phyloP scores from a whole-genome alignment of 2,888 invertebrate species.

The Venusia cambrica region DNA sequence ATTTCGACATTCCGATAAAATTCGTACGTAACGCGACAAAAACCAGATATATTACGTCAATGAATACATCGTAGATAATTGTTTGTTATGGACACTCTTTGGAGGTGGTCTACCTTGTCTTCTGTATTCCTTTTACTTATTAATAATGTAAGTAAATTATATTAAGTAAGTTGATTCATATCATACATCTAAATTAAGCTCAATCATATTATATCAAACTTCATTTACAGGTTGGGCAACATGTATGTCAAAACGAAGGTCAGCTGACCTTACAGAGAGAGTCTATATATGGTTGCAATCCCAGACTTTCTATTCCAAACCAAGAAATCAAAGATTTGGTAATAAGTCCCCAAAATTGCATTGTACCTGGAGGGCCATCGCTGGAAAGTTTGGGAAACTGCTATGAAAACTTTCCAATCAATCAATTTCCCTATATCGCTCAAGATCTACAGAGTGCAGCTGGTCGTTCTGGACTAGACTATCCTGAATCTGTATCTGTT shows the following conservation, averaged over 20 bases:
- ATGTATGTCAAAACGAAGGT: slow-evolving; percentile 22
- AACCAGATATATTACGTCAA: slow-evolving; percentile 54
- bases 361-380: slow-evolving; percentile 1
- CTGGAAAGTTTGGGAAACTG: too few species aligned
- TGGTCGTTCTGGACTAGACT: neutral
- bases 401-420: too few species aligned
- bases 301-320: slow-evolving; percentile 4
- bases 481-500: neutral
- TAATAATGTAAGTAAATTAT: slow-evolving; percentile 43
- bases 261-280: slow-evolving; percentile 19
- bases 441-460: neutral
- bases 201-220: too few species aligned
- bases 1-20: slow-evolving; percentile 48
- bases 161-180: too few species aligned
- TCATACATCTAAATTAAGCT: too few species aligned
- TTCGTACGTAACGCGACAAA: slow-evolving; percentile 36
- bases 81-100: slow-evolving; percentile 49
- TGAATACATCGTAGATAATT: slow-evolving; percentile 39
- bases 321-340: slow-evolving; percentile 17
- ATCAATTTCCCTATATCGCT: neutral
- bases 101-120: slow-evolving; percentile 41
- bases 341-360: slow-evolving; percentile 10
- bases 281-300: slow-evolving; percentile 3
- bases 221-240: slow-evolving; percentile 32
- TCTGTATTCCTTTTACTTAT: slow-evolving; percentile 38